A percentile compares a stretch with the other conserved stretches of the same genome.
Conservation (phyloP, 2,113 vertebrate species). For the Gymnobelideus leadbeateri region DNA sequence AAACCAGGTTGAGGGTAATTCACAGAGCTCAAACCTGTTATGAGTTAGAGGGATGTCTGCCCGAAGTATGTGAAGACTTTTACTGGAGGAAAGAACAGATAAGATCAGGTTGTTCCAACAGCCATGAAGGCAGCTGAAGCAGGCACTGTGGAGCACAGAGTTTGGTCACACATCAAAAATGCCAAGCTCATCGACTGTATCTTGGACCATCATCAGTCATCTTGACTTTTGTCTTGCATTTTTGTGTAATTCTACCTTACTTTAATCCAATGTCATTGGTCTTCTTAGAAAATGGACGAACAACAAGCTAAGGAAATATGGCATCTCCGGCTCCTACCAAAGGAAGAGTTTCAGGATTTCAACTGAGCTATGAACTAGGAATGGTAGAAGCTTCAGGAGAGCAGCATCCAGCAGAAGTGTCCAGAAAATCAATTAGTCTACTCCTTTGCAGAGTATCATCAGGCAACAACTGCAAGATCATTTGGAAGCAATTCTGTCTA, state of each 20-base stretch:
- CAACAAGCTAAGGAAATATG: not conserved
- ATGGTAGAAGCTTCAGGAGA: not conserved
- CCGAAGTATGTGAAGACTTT: not conserved
- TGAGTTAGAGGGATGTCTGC: not conserved
- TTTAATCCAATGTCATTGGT: not conserved
- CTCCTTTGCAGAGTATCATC: not conserved
- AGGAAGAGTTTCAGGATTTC: not conserved
- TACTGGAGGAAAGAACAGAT: not conserved
- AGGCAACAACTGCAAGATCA: not conserved
- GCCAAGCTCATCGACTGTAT: not conserved
- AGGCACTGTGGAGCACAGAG: not conserved
- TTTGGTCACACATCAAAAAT: not conserved
- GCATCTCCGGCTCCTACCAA: not conserved
- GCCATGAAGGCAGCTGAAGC: not conserved
- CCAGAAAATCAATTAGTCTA: not conserved
- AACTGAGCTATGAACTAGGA: not conserved
- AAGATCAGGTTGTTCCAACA: not conserved
- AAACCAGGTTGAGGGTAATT: not conserved
- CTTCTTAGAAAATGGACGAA: not conserved
- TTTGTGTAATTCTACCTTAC: not conserved
- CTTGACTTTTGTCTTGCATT: too few species aligned
- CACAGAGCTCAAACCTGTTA: not conserved
- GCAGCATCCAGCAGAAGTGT: not conserved
- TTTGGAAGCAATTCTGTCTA: constrained; percentile 2
- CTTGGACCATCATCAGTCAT: too few species aligned